These are phyloP conservation scores for Caerostris extrusa DNA, from an alignment of 1,140 invertebrate genomes.

Conservation along the genomic window DNA sequence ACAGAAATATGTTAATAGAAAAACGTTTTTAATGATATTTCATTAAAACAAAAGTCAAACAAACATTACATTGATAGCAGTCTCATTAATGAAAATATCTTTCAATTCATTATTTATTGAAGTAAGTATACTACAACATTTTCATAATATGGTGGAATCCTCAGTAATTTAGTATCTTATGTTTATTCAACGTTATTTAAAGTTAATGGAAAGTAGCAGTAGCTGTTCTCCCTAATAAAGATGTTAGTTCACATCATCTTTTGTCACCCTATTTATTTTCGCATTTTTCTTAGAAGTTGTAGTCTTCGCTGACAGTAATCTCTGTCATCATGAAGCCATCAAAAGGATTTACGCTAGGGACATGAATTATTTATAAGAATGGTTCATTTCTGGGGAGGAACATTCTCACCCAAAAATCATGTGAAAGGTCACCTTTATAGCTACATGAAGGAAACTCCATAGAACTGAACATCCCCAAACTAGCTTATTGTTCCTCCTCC, in stretches of 20 bases:
- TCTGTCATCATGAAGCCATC: slow-evolving; percentile 27
- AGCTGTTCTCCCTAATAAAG: too few relatives aligned
- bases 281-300: not conserved
- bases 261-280: not conserved
- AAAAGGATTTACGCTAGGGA: not conserved
- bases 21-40: too few relatives aligned
- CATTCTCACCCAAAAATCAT: not conserved
- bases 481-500: not conserved
- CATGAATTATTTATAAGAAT: slow-evolving; percentile 21
- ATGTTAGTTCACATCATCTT: not conserved
- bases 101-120: too few relatives aligned
- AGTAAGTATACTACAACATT: too few relatives aligned
- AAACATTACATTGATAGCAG: too few relatives aligned
- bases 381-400: not conserved
- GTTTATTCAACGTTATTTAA: too few relatives aligned
- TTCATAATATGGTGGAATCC: too few relatives aligned
- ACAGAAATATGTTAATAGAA: too few relatives aligned
- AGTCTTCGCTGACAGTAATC: not conserved
- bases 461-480: not conserved
- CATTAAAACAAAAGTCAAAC: too few relatives aligned
- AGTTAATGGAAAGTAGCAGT: too few relatives aligned
- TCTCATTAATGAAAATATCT: too few relatives aligned
- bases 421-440: not conserved
- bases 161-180: too few relatives aligned
- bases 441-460: not conserved